Evolutionary conservation across 2,888 invertebrate species (phyloP).

Genomic region (Lingula anatina): DNA sequence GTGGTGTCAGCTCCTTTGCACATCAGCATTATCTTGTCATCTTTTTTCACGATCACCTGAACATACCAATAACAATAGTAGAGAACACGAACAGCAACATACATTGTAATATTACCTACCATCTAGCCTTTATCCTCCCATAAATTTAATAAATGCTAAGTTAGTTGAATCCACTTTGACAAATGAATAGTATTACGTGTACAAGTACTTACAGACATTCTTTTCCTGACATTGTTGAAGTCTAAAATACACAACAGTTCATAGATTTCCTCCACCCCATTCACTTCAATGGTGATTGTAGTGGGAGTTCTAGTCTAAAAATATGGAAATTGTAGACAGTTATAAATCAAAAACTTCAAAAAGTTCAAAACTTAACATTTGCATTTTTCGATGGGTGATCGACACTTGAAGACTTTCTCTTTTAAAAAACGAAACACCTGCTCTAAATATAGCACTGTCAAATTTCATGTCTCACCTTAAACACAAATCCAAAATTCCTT

Average conservation of each 20-base stretch:
- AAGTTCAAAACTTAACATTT: background rate
- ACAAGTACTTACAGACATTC: constrained; percentile 90
- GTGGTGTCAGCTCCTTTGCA: constrained; percentile 99
- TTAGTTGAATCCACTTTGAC: too few relatives aligned
- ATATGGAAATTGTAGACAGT: constrained; percentile 1
- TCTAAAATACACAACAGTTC: constrained; percentile 96
- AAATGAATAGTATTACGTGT: too few relatives aligned
- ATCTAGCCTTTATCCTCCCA: background rate
- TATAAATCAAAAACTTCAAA: background rate
- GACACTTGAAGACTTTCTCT: too few relatives aligned
- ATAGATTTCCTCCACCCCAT: constrained; percentile 61
- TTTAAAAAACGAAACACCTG: too few relatives aligned
- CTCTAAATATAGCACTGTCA: too few relatives aligned
- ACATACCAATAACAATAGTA: background rate
- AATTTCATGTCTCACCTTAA: constrained; percentile 67
- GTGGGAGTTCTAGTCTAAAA: constrained; percentile 55
- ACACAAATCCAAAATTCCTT: constrained; percentile 97
- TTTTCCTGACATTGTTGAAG: constrained; percentile 97
- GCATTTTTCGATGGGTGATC: background rate
- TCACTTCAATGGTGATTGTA: constrained; percentile 62
- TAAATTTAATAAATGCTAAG: background rate
- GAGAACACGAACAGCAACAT: background rate
- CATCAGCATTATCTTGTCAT: constrained; percentile 65
- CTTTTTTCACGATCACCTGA: constrained; percentile 45
- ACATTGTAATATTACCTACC: background rate